Percentiles rank a stretch among this genome's conserved stretches.
Evolutionary conservation across 2,113 vertebrate genomes (phyloP).

Genomic region (Erpornis zantholeuca): DNA sequence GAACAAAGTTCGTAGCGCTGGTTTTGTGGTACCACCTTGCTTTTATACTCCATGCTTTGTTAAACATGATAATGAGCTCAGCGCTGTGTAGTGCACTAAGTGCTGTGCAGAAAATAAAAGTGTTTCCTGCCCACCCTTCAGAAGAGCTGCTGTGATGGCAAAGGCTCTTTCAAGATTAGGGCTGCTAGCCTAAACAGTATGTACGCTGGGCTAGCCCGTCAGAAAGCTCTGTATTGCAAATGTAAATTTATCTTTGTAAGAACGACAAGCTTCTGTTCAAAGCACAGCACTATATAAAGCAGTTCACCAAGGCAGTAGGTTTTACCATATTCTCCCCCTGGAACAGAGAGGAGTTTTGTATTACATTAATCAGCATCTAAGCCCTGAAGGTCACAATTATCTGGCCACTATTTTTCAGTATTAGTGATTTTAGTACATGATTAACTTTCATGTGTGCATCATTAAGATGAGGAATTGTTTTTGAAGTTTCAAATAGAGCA

Average conservation of each 20-base stretch:
- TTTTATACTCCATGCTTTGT: conserved; percentile 12
- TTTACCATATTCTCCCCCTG: background rate
- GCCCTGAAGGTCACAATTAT: conserved; percentile 62
- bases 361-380: conserved; percentile 46
- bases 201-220: background rate
- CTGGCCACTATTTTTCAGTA: conserved; percentile 55
- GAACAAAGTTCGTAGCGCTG: background rate
- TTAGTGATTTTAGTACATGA: conserved; percentile 56
- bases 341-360: conserved; percentile 23
- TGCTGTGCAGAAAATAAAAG: conserved; percentile 34
- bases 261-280: conserved; percentile 1
- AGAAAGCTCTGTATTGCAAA: background rate
- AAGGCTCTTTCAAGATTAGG: background rate
- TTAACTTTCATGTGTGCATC: conserved; percentile 47
- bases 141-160: background rate
- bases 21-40: conserved; percentile 40
- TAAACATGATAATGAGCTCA: conserved; percentile 40
- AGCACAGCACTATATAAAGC: background rate
- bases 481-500: conserved; percentile 60
- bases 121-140: conserved; percentile 38
- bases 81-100: background rate
- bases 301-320: background rate
- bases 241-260: background rate
- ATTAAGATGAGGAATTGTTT: conserved; percentile 53
- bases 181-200: background rate